These are phyloP conservation scores for Rhadina sibilatrix DNA, from an alignment of 2,113 vertebrate genomes.

Conservation along the genomic window DNA sequence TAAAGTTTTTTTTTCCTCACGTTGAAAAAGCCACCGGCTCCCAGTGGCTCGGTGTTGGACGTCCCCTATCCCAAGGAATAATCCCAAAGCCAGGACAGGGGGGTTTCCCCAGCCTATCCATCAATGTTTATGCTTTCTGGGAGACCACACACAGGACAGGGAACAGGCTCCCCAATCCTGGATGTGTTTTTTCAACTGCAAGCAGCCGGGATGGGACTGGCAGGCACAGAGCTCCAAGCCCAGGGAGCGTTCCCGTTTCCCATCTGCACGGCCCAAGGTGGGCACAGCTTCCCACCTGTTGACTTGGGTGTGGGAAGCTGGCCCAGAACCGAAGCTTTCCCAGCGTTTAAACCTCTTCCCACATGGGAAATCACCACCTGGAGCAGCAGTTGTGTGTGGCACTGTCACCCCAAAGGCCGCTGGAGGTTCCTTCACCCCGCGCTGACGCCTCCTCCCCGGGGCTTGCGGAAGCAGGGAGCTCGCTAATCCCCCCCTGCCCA, in stretches of 20 bases:
- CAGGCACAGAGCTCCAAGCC: neutral
- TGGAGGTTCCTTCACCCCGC: fast-evolving
- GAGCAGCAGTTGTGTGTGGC: neutral
- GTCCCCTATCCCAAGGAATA: neutral
- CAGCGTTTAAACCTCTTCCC: neutral
- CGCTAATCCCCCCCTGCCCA: neutral
- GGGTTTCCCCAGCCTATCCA: neutral
- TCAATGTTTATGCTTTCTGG: neutral
- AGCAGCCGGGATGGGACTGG: neutral
- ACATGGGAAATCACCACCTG: fast-evolving
- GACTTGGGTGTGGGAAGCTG: neutral
- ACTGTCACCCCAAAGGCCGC: fast-evolving
- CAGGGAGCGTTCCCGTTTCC: neutral
- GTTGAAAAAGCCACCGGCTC: neutral
- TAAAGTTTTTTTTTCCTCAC: neutral
- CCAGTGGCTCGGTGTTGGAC: fast-evolving
- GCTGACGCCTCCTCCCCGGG: neutral
- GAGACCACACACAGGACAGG: neutral
- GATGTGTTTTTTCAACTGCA: neutral
- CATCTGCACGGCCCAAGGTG: neutral
- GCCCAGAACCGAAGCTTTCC: neutral
- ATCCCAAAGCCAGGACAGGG: neutral
- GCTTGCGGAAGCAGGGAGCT: neutral
- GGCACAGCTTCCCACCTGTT: neutral
- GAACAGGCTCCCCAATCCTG: neutral